A percentile compares a stretch with the other conserved stretches of the same genome.
Evolutionary conservation across 2,888 invertebrate genomes (phyloP).

Genomic region (Bimastos eiseni): DNA sequence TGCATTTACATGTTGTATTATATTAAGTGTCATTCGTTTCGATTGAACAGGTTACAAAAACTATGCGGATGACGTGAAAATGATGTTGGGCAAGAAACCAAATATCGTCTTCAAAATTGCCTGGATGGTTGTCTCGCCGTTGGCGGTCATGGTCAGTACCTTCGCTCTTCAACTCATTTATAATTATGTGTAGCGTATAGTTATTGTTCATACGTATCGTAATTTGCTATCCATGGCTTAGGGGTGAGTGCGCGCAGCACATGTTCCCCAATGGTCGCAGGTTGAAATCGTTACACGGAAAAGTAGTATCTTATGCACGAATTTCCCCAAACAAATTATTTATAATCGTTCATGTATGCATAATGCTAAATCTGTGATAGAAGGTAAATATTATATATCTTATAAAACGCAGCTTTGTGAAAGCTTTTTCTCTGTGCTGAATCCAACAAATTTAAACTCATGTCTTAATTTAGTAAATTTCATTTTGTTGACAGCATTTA

Average conservation of each 20-base stretch:
- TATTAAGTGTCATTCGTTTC: not conserved
- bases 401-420: no score
- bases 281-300: not conserved
- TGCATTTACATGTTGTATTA: no score
- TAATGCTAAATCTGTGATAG: no score
- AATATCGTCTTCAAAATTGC: slow-evolving; percentile 56
- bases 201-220: not conserved
- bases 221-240: not conserved
- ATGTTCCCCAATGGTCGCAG: not conserved
- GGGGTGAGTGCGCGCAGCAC: not conserved
- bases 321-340: no score
- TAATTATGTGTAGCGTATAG: not conserved
- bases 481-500: no score
- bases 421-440: no score
- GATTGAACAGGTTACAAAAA: slow-evolving; percentile 51
- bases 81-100: slow-evolving; percentile 60
- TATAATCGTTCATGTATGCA: no score
- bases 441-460: no score
- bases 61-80: slow-evolving; percentile 56
- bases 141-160: slow-evolving; percentile 53
- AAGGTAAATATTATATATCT: no score
- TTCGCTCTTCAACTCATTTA: not conserved
- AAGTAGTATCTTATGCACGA: no score
- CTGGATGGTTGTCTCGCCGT: slow-evolving; percentile 56
- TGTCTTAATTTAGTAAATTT: no score